Conservation (phyloP, 1,140 invertebrate genomes). For the Listronotus bonariensis region DNA sequence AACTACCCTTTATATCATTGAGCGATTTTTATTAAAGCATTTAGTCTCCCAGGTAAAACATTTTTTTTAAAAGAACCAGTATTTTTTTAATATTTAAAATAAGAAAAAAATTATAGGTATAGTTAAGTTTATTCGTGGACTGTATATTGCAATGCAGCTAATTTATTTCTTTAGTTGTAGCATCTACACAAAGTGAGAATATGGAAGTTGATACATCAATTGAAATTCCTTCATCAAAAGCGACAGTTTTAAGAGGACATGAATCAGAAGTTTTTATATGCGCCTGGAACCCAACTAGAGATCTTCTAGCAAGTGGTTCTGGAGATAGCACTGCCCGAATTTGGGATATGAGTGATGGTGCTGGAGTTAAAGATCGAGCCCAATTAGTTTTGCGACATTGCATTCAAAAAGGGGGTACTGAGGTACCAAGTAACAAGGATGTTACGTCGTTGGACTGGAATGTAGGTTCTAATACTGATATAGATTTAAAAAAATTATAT, state of each 20-base stretch:
- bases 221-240: slow-evolving; percentile 92
- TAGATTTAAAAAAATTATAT: no score
- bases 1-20: no score
- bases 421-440: slow-evolving; percentile 98
- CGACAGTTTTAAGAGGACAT: slow-evolving; percentile 92
- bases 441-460: slow-evolving; percentile 99
- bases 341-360: slow-evolving; percentile 95
- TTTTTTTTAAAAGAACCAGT: no score
- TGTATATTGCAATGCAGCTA: no score
- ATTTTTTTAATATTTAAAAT: no score
- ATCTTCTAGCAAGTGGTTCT: slow-evolving; percentile 95
- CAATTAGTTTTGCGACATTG: slow-evolving; percentile 94
- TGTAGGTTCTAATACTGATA: slow-evolving; percentile 72
- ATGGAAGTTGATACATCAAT: slow-evolving; percentile 83
- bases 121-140: no score
- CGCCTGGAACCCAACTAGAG: slow-evolving; percentile 98
- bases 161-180: slow-evolving; percentile 49
- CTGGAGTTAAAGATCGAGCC: slow-evolving; percentile 70
- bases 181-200: slow-evolving; percentile 59
- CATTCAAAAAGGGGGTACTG: slow-evolving; percentile 94
- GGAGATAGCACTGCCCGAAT: slow-evolving; percentile 98
- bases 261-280: slow-evolving; percentile 99
- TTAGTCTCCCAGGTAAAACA: no score
- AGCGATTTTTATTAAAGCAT: no score
- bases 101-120: no score